Evolutionary conservation across 2,888 invertebrate genomes (phyloP).

Genomic region (Drosophila subsilvestris): DNA sequence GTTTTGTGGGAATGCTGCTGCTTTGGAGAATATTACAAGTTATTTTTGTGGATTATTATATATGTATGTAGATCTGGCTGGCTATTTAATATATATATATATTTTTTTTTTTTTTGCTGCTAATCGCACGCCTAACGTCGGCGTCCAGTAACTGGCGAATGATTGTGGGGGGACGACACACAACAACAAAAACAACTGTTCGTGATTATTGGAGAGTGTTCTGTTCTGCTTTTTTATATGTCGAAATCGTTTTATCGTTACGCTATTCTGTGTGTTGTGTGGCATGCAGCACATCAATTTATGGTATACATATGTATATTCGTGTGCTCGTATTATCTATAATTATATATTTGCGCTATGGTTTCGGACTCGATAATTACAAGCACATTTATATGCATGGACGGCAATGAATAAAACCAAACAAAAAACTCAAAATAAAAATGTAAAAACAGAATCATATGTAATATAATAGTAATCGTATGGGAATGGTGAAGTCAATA

Average conservation of each 20-base stretch:
- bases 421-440: constrained; percentile 12
- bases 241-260: not conserved
- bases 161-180: constrained; percentile 6
- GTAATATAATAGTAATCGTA: constrained; percentile 22
- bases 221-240: constrained; percentile 31
- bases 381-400: constrained; percentile 63
- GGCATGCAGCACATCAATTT: constrained; percentile 49
- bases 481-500: constrained; percentile 24
- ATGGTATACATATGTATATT: constrained; percentile 28
- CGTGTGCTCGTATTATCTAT: constrained; percentile 34
- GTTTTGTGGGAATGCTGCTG: constrained; percentile 78
- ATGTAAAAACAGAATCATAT: constrained; percentile 39
- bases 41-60: constrained; percentile 24
- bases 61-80: constrained; percentile 6
- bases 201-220: constrained; percentile 35
- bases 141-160: constrained; percentile 14
- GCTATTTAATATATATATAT: too few species aligned
- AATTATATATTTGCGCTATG: constrained; percentile 51
- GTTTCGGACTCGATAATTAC: constrained; percentile 49
- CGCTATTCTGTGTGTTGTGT: constrained; percentile 6
- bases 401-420: constrained; percentile 33
- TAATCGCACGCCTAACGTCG: constrained; percentile 45
- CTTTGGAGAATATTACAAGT: constrained; percentile 43
- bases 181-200: constrained; percentile 50
- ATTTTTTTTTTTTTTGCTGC: constrained; percentile 20